These are phyloP conservation scores for Tychaedon coryphoeus DNA, from an alignment of 2,113 vertebrate species.

Conservation along the genomic window DNA sequence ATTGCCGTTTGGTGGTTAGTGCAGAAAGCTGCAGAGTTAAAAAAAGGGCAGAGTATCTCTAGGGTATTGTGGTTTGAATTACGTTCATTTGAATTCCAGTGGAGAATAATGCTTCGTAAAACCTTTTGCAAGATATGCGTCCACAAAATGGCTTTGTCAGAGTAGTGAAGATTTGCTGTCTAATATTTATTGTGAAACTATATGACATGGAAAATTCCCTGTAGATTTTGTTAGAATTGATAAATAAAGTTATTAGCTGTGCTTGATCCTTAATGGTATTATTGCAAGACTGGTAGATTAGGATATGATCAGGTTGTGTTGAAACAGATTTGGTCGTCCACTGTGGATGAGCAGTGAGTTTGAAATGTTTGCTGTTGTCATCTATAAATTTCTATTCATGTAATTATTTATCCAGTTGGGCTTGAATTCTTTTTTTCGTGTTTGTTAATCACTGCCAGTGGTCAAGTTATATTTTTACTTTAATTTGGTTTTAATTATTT, in stretches of 20 bases:
- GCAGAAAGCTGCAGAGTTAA: background rate
- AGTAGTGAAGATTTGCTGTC: background rate
- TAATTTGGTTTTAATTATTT: background rate
- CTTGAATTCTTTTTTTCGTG: background rate
- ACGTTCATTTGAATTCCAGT: accelerated
- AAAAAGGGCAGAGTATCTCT: background rate
- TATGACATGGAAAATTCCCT: background rate
- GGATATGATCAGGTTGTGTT: background rate
- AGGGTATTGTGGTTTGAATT: background rate
- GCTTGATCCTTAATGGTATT: background rate
- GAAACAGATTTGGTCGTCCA: background rate
- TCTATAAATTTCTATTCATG: background rate
- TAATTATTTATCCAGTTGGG: background rate
- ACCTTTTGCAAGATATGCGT: background rate
- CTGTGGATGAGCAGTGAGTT: background rate
- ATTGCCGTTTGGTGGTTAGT: background rate
- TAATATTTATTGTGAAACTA: background rate
- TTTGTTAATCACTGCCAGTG: background rate
- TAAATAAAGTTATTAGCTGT: background rate
- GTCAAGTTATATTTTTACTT: background rate
- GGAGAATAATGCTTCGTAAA: background rate
- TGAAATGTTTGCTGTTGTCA: background rate
- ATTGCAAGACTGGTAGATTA: background rate
- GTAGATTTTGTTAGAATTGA: background rate
- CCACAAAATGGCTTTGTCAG: background rate